These are phyloP conservation scores for Dicrurus megarhynchus DNA, from an alignment of 2,113 vertebrate genomes.

Conservation along the genomic window DNA sequence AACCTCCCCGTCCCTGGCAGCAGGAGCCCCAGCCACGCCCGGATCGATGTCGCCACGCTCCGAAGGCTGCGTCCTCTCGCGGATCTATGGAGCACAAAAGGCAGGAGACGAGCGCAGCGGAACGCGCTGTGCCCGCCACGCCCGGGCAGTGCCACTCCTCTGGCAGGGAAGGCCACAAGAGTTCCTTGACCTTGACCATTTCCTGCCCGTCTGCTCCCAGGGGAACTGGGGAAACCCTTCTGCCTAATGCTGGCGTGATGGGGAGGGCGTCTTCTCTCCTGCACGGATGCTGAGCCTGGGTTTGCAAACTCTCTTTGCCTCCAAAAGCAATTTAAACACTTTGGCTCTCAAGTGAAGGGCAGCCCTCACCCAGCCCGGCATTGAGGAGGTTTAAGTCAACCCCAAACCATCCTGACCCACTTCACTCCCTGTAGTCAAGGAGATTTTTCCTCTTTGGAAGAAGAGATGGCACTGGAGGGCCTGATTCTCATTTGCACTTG, in stretches of 20 bases:
- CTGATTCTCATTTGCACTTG: slow-evolving; percentile 34
- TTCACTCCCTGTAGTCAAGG: slow-evolving; percentile 31
- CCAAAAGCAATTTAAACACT: not conserved
- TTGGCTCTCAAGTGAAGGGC: not conserved
- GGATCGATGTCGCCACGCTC: not conserved
- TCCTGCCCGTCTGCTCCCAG: rapidly evolving
- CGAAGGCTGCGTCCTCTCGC: not conserved
- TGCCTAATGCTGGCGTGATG: rapidly evolving
- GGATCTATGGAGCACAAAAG: not conserved
- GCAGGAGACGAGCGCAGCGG: not conserved
- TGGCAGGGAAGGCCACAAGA: not conserved
- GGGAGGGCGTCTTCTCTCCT: not conserved
- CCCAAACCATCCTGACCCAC: not conserved
- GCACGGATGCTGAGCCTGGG: rapidly evolving
- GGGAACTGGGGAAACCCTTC: not conserved
- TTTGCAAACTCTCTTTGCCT: not conserved
- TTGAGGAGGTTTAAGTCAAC: not conserved
- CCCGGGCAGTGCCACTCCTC: not conserved
- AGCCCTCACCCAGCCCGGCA: rapidly evolving
- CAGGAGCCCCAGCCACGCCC: not conserved
- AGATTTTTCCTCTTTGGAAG: not conserved
- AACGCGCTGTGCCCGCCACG: not conserved
- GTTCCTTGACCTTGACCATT: not conserved
- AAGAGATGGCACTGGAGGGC: slow-evolving; percentile 15
- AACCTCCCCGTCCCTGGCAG: not conserved